phyloP scores from a whole-genome alignment of 2,888 invertebrate genomes.

The Linnaemya vulpina region DNA sequence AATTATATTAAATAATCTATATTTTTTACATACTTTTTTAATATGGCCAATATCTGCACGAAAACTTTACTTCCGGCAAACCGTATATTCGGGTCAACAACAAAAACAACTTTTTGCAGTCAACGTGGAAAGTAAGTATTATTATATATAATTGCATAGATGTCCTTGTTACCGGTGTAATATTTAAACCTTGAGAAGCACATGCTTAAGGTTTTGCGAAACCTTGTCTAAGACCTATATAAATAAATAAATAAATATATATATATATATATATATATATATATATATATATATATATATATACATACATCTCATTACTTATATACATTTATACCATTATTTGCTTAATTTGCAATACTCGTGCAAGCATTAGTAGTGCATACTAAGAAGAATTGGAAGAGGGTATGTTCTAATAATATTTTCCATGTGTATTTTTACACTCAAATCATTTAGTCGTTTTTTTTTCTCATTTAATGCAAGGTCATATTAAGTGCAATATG shows the following conservation, averaged over 20 bases:
- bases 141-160: neutral
- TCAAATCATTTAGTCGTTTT: neutral
- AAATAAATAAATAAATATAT: too few relatives aligned
- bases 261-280: too few relatives aligned
- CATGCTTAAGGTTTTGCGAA: conserved; percentile 7
- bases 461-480: conserved; percentile 65
- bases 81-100: conserved; percentile 72
- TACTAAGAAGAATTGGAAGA: neutral
- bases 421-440: conserved; percentile 47
- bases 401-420: conserved; percentile 46
- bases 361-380: neutral
- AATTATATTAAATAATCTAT: conserved; percentile 1
- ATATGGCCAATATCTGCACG: conserved; percentile 75
- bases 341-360: neutral
- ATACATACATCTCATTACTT: too few relatives aligned
- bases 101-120: conserved; percentile 66
- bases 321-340: neutral
- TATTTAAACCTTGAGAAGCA: conserved; percentile 8
- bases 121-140: conserved; percentile 74
- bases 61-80: conserved; percentile 73
- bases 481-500: conserved; percentile 67
- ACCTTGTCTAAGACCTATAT: neutral
- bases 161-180: neutral
- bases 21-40: conserved; percentile 15
- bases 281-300: too few relatives aligned